phyloP scores from a whole-genome alignment of 2,888 invertebrate species.

The Papilio elwesi region DNA sequence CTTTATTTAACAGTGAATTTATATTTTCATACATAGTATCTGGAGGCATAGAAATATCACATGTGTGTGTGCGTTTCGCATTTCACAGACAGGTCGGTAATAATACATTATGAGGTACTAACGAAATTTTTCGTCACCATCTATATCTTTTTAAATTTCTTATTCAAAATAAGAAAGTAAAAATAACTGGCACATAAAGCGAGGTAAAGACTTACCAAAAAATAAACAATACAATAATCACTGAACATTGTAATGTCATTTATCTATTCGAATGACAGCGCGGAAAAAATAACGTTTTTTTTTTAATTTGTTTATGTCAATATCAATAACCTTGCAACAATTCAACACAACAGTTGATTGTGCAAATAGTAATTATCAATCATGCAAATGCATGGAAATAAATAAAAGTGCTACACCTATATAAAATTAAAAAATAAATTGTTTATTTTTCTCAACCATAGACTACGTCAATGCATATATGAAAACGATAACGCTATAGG shows the following conservation, averaged over 20 bases:
- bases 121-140: neutral
- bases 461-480: constrained; percentile 20
- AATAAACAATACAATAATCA: neutral
- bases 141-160: constrained; percentile 29
- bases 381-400: neutral
- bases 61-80: constrained; percentile 35
- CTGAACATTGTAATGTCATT: neutral
- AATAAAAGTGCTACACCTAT: constrained; percentile 15
- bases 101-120: constrained; percentile 7
- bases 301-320: neutral
- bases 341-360: neutral
- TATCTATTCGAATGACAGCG: constrained; percentile 10
- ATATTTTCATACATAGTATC: no score
- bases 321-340: neutral
- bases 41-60: neutral
- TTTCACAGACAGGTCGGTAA: constrained; percentile 7
- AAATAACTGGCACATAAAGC: constrained; percentile 12
- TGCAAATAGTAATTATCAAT: neutral
- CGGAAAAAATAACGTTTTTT: constrained; percentile 11
- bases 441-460: constrained; percentile 16
- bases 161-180: constrained; percentile 25
- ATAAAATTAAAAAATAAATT: neutral
- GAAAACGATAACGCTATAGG: constrained; percentile 16
- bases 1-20: no score
- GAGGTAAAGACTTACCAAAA: neutral